Base-by-base conservation (phyloP, 1,140 invertebrate genomes). In the Chionoecetes opilio region DNA sequence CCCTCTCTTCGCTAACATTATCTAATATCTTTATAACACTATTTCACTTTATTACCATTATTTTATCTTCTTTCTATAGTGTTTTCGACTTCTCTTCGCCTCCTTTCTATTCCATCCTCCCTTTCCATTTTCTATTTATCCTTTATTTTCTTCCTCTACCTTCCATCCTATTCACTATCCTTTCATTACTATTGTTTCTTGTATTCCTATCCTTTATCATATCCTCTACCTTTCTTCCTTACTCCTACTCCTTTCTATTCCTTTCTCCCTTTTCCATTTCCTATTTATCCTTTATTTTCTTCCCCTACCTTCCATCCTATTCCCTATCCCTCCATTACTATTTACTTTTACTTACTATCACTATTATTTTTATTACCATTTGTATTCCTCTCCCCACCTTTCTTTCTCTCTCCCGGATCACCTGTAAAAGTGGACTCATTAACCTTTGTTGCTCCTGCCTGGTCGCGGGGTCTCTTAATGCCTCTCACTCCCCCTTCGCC, bases 401-500 rank as follows among this genome's bases (percentile, higher is more conserved):
- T 75, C 63, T n/a, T 26, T 21, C 5, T 26, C 5, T 26, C 53
- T 21, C 17, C 53, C 26, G 5, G 5, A 75, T 75, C 46, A 75
- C 63, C 63, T 75, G 63, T 17, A 5, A 75, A n/a, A 3, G 6
- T 21, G 63, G 63, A 86, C 84, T 86, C 84, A 86, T 86, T 86
- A 86, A 86, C 84, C 84, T 86, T 2, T 38, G 84, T 34, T 86
- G 35, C 32, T 32, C 84, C 84, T 38, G 35, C 32, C 84, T 38
- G 17, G 32, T 0, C 6, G 84, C 3, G 17, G 29, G 5, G 26
- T 9, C 26, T 32, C 5, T 6, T 84, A 84, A 84, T 32, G 82
- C 26, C 82, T 3, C 82, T 84, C 14, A 14, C 41, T 46, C 41
- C 5, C 5, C 41, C 14, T 14, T 14, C 41, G 41, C 41, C 14